Conservation (phyloP, 2,113 vertebrate genomes). For the Trichechus manatus region DNA sequence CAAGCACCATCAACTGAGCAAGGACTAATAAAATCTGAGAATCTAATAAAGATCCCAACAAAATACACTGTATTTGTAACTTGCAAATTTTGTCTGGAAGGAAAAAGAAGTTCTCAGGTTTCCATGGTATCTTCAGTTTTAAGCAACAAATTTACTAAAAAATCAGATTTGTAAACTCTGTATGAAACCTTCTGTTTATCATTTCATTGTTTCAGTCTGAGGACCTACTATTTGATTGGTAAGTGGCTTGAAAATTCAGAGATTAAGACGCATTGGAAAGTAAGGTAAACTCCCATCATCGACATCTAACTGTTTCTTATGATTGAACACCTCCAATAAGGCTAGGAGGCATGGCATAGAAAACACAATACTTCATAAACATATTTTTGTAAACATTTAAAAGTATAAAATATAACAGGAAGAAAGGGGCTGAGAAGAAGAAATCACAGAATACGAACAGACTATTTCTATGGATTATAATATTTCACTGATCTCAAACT, state of each 20-base stretch:
- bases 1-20: background rate
- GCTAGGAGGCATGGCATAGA: background rate
- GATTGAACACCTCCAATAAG: background rate
- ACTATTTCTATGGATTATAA: background rate
- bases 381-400: background rate
- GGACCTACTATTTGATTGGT: background rate
- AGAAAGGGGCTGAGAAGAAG: background rate
- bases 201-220: background rate
- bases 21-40: slow-evolving; percentile 23
- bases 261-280: background rate
- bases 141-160: slow-evolving; percentile 6
- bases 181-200: background rate
- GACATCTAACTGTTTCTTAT: background rate
- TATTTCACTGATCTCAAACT: background rate
- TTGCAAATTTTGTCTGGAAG: background rate
- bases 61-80: background rate
- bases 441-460: background rate
- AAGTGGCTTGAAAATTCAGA: slow-evolving; percentile 39
- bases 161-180: background rate
- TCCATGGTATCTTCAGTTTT: slow-evolving; percentile 20
- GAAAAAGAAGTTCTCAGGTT: background rate
- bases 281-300: background rate
- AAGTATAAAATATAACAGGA: slow-evolving; percentile 22
- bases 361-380: background rate
- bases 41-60: background rate